Conservation (phyloP, 92 coral and sea anemone genomes). For the Palythoa caribaeorum region DNA sequence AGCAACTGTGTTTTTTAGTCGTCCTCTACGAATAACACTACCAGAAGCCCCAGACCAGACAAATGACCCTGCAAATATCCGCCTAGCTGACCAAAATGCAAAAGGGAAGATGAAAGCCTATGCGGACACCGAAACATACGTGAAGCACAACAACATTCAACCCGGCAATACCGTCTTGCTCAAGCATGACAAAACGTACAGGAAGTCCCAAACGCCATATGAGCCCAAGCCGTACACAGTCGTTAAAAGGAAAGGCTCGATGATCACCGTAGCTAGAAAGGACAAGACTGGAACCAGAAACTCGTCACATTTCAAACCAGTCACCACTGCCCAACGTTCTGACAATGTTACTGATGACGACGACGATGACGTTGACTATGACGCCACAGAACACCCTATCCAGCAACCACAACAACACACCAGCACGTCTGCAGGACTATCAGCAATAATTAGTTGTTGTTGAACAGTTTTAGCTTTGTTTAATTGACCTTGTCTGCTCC, state of each 20-base stretch:
- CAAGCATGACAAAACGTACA: constrained; percentile 45
- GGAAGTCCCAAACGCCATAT: constrained; percentile 56
- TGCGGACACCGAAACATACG: constrained; percentile 63
- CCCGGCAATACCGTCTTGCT: constrained; percentile 65
- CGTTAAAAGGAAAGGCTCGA: constrained; percentile 65
- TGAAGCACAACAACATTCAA: constrained; percentile 57
- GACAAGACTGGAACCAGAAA: constrained; percentile 17
- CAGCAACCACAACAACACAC: neutral
- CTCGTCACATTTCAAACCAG: constrained; percentile 25
- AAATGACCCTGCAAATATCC: constrained; percentile 21
- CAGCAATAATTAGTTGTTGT: too few relatives aligned
- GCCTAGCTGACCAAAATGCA: constrained; percentile 43
- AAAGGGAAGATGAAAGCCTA: constrained; percentile 68
- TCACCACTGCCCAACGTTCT: neutral
- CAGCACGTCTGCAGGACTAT: too few relatives aligned
- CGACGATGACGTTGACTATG: neutral
- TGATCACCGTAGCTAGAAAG: constrained; percentile 53
- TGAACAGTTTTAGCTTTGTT: too few relatives aligned
- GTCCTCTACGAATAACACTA: constrained; percentile 13
- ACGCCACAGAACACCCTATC: neutral
- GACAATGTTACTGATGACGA: constrained; percentile 2
- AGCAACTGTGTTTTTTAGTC: constrained; percentile 58
- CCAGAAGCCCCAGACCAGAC: neutral
- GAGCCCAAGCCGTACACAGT: constrained; percentile 67
- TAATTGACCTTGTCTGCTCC: too few relatives aligned